These are phyloP conservation scores for Heliconius melpomene DNA, from an alignment of 1,140 invertebrate genomes.

Conservation along the genomic window DNA sequence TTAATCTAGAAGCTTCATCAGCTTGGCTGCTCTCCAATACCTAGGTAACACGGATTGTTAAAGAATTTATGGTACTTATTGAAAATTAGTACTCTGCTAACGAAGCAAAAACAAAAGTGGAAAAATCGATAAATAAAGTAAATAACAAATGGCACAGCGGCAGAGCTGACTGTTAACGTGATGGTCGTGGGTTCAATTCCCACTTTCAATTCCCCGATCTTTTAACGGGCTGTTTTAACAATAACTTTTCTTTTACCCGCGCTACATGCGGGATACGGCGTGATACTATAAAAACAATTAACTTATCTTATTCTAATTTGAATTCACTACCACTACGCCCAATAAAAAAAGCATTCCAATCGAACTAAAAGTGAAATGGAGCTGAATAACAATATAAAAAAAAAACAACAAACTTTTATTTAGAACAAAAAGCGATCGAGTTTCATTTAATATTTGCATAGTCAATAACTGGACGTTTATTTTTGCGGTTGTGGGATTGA, in stretches of 20 bases:
- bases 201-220: no score
- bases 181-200: no score
- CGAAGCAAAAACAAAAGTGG: no score
- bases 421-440: not conserved
- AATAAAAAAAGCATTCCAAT: not conserved
- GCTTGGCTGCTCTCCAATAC: not conserved
- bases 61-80: not conserved
- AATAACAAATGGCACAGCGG: no score
- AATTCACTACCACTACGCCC: no score
- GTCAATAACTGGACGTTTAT: constrained; percentile 2
- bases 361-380: not conserved
- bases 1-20: not conserved
- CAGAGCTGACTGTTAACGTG: no score
- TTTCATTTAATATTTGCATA: constrained; percentile 13
- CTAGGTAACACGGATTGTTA: not conserved
- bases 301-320: no score
- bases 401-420: not conserved
- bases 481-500: constrained; percentile 4
- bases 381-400: not conserved
- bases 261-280: no score
- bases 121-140: no score
- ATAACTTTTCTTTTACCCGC: no score
- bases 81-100: not conserved
- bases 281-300: no score
- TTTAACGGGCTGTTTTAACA: no score